These are phyloP conservation scores for Scolopax rusticola DNA, from an alignment of 2,797 vertebrate species.

Conservation along the genomic window DNA sequence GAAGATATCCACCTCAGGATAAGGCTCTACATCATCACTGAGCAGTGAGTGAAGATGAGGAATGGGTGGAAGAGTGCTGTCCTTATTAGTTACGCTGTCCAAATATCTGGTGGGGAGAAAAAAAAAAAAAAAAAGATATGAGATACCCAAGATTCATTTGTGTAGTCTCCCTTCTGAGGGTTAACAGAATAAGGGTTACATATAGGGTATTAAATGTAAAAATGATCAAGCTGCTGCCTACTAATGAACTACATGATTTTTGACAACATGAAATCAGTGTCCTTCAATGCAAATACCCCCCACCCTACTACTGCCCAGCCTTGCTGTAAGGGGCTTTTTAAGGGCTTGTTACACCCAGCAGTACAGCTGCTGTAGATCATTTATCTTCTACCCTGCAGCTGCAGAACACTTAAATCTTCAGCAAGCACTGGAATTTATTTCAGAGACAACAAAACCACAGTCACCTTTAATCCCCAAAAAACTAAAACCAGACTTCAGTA, in stretches of 20 bases:
- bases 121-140: neutral
- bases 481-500: neutral
- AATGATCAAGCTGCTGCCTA: neutral
- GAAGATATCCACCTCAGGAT: slow-evolving; percentile 98
- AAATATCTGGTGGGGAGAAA: slow-evolving; percentile 84
- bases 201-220: neutral
- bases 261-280: neutral
- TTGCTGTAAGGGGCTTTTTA: neutral
- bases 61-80: slow-evolving; percentile 96
- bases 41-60: slow-evolving; percentile 96
- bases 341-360: neutral
- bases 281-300: neutral
- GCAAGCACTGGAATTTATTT: neutral
- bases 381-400: neutral
- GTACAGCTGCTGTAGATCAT: neutral
- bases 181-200: neutral
- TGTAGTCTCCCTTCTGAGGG: neutral
- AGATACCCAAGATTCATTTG: neutral
- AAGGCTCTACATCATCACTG: slow-evolving; percentile 92
- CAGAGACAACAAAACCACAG: neutral
- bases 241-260: neutral
- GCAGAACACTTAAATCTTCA: neutral
- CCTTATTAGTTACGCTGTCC: slow-evolving; percentile 97
- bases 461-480: neutral
- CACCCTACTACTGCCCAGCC: neutral